These are phyloP conservation scores for Semicossyphus pulcher DNA, from an alignment of 2,113 vertebrate genomes.

Conservation along the genomic window DNA sequence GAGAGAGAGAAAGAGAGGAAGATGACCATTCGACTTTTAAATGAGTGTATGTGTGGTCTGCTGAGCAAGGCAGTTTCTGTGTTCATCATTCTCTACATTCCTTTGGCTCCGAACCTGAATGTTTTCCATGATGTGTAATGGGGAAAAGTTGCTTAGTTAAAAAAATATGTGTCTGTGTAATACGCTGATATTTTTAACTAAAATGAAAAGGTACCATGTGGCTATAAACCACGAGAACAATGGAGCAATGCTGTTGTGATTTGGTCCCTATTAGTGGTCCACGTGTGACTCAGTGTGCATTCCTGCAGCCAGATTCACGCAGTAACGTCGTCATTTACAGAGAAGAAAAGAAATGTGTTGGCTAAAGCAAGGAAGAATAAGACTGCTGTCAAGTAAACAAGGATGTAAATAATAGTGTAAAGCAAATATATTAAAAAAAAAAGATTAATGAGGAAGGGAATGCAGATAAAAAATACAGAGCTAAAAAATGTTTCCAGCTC, in stretches of 20 bases:
- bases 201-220: neutral
- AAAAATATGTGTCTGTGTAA: conserved; percentile 18
- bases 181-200: neutral
- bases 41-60: conserved; percentile 39
- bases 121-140: conserved; percentile 3
- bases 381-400: neutral
- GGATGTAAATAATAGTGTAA: neutral
- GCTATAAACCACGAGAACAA: neutral
- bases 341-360: no score
- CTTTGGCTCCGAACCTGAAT: conserved; percentile 19
- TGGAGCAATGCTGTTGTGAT: neutral
- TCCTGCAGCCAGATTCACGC: no score
- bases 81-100: conserved; percentile 47
- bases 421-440: neutral
- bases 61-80: conserved; percentile 17
- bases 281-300: no score
- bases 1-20: neutral
- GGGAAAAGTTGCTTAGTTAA: conserved; percentile 10
- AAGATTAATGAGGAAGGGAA: no score
- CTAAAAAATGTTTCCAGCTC: conserved; percentile 7
- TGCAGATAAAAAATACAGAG: neutral
- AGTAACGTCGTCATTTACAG: no score
- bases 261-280: no score
- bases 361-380: neutral
- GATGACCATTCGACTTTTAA: neutral